These are phyloP conservation scores for Andrena marginata DNA, from an alignment of 2,888 invertebrate species.

Conservation along the genomic window DNA sequence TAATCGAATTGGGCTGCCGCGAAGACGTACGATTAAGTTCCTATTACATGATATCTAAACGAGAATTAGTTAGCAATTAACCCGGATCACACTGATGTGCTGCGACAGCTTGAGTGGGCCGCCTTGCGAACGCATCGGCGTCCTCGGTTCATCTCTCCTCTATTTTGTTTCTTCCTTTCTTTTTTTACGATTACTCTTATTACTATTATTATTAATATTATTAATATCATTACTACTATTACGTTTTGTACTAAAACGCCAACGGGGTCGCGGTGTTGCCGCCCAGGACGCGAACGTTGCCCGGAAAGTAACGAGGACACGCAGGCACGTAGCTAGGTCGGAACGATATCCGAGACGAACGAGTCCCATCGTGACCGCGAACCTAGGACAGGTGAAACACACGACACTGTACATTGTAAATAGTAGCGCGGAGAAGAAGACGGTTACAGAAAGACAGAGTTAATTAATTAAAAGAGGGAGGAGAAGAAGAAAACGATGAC, in stretches of 20 bases:
- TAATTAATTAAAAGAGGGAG: slow-evolving; percentile 72
- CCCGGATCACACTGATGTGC: slow-evolving; percentile 61
- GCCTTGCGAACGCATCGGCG: slow-evolving; percentile 42
- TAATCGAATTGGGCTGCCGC: slow-evolving; percentile 56
- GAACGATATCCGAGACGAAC: slow-evolving; percentile 48
- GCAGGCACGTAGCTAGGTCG: slow-evolving; percentile 21
- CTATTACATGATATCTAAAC: slow-evolving; percentile 77
- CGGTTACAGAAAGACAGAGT: slow-evolving; percentile 79
- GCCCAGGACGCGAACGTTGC: background rate
- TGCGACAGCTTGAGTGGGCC: slow-evolving; percentile 51
- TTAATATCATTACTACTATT: background rate
- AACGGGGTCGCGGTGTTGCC: slow-evolving; percentile 7
- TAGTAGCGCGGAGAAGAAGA: slow-evolving; percentile 80
- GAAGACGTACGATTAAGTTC: slow-evolving; percentile 78
- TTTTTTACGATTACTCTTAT: slow-evolving; percentile 8
- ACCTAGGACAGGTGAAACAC: slow-evolving; percentile 80
- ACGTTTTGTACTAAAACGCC: slow-evolving; percentile 11
- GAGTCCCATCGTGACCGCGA: slow-evolving; percentile 56
- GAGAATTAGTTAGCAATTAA: slow-evolving; percentile 75
- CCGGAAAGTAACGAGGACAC: slow-evolving; percentile 29
- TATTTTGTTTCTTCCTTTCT: slow-evolving; percentile 13
- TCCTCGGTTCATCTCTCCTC: slow-evolving; percentile 29
- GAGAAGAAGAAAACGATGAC: slow-evolving; percentile 43
- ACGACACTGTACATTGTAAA: slow-evolving; percentile 84
- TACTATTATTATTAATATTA: slow-evolving; percentile 17